A percentile compares a stretch with the other conserved stretches of the same genome.
Conservation (phyloP, 1,140 invertebrate genomes). For the roundworm (Caenorhabditis elegans) region DNA sequence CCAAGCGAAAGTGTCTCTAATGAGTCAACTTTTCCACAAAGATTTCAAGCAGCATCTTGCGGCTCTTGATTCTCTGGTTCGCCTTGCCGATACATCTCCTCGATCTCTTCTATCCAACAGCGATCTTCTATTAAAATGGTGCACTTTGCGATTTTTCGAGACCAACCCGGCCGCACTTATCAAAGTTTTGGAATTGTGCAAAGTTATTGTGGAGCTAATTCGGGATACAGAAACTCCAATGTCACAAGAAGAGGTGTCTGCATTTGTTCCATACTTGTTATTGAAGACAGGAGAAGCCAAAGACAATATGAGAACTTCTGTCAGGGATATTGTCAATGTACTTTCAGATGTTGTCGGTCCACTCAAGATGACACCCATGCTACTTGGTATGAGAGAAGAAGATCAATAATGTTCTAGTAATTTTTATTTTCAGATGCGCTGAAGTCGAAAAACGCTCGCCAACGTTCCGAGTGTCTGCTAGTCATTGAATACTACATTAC, state of each 20-base stretch:
- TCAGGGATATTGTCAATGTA: constrained; percentile 81
- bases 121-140: constrained; percentile 92
- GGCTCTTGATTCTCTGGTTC: constrained; percentile 84
- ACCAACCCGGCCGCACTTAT: constrained; percentile 94
- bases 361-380: constrained; percentile 82
- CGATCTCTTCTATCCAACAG: constrained; percentile 83
- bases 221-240: constrained; percentile 81
- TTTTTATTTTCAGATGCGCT: constrained; percentile 75
- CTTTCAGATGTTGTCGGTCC: constrained; percentile 83
- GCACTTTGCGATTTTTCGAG: constrained; percentile 92
- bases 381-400: constrained; percentile 71
- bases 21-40: constrained; percentile 78
- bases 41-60: constrained; percentile 96
- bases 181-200: constrained; percentile 86
- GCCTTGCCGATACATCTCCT: constrained; percentile 74
- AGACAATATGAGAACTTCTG: constrained; percentile 85
- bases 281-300: constrained; percentile 94
- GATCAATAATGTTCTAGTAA: neutral
- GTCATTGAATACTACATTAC: constrained; percentile 84
- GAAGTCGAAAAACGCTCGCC: constrained; percentile 87
- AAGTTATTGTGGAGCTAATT: constrained; percentile 78
- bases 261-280: constrained; percentile 90
- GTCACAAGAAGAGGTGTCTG: constrained; percentile 83
- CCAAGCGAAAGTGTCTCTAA: constrained; percentile 54
- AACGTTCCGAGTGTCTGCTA: constrained; percentile 90